These are phyloP conservation scores for Gastracanthus pulcherrimus DNA, from an alignment of 2,888 invertebrate genomes.

Conservation along the genomic window DNA sequence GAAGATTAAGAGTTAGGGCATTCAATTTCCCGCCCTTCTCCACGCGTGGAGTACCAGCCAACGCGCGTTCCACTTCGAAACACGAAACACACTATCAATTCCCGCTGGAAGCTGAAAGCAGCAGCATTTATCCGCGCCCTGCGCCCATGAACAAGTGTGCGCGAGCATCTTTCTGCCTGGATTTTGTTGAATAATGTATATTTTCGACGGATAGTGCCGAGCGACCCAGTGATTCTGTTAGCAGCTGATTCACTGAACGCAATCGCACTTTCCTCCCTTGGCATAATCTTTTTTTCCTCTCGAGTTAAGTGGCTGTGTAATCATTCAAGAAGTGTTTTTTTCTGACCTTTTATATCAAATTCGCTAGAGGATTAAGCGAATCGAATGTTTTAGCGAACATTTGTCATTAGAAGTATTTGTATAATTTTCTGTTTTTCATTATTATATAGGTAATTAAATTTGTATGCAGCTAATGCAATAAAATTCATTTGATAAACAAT, in stretches of 20 bases:
- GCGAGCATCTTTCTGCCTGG: constrained; percentile 39
- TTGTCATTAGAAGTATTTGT: too few relatives aligned
- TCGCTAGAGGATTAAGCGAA: too few relatives aligned
- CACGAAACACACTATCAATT: constrained; percentile 20
- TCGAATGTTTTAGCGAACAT: too few relatives aligned
- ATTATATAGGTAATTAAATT: too few relatives aligned
- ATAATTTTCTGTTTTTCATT: too few relatives aligned
- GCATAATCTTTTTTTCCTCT: not conserved
- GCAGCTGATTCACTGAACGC: not conserved
- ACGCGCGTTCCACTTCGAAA: not conserved
- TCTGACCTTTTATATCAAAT: not conserved
- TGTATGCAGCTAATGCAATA: too few relatives aligned
- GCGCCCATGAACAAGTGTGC: constrained; percentile 44
- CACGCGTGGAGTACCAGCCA: not conserved
- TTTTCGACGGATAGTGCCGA: too few relatives aligned
- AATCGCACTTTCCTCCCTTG: not conserved
- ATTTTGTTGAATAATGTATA: constrained; percentile 70
- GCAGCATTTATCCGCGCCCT: not conserved
- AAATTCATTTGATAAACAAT: too few relatives aligned
- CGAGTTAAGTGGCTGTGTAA: not conserved
- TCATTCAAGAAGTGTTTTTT: not conserved
- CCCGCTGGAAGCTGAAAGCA: not conserved
- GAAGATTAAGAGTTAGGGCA: not conserved
- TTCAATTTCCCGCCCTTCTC: constrained; percentile 14
- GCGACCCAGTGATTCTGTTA: too few relatives aligned